Evolutionary conservation across 1,140 invertebrate species (phyloP).

Genomic region (Eueides isabella): DNA sequence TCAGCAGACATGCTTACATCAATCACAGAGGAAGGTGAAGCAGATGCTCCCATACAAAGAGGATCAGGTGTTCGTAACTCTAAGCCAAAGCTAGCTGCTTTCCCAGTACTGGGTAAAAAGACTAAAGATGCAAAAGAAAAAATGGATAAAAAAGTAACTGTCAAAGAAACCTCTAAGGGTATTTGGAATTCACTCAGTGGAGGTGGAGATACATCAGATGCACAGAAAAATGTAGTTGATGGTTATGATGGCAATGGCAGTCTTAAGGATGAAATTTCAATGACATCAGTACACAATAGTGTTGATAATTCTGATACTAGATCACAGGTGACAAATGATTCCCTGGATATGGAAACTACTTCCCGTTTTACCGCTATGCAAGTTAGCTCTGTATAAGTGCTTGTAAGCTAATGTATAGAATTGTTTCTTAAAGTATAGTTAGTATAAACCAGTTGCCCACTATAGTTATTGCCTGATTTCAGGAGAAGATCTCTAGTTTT

Average conservation of each 20-base stretch:
- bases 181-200: constrained; percentile 73
- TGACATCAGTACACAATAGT: constrained; percentile 73
- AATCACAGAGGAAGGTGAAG: constrained; percentile 77
- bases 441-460: too few relatives aligned
- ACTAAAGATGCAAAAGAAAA: constrained; percentile 76
- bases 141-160: constrained; percentile 69
- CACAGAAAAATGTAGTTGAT: constrained; percentile 60
- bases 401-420: constrained; percentile 12
- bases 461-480: too few relatives aligned
- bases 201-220: constrained; percentile 72
- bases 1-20: constrained; percentile 73
- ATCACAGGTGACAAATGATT: constrained; percentile 75
- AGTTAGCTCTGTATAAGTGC: constrained; percentile 76
- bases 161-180: constrained; percentile 74
- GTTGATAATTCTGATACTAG: constrained; percentile 74
- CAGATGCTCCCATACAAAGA: constrained; percentile 70
- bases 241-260: constrained; percentile 65
- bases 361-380: constrained; percentile 78
- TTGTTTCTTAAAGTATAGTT: neutral
- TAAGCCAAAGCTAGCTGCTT: constrained; percentile 74
- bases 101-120: constrained; percentile 78
- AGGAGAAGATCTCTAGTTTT: too few relatives aligned
- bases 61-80: constrained; percentile 66
- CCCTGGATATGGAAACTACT: constrained; percentile 69
- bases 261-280: constrained; percentile 76